These are phyloP conservation scores for Xiphias gladius DNA, from an alignment of 2,113 vertebrate species.

Conservation along the genomic window DNA sequence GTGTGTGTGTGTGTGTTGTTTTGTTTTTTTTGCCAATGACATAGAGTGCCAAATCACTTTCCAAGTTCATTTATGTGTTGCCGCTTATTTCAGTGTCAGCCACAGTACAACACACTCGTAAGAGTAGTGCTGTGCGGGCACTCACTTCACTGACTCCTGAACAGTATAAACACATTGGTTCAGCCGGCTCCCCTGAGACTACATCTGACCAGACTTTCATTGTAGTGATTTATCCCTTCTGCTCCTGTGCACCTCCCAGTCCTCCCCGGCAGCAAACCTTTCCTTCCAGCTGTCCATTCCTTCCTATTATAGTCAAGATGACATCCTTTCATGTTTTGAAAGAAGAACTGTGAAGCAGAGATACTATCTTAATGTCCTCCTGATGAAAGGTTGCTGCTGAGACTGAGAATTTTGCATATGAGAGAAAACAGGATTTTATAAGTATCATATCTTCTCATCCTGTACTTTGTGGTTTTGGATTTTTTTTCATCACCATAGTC, in stretches of 20 bases:
- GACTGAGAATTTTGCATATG: neutral
- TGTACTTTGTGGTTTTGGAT: too few species aligned
- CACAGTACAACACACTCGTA: slow-evolving; percentile 31
- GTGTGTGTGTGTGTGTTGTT: too few species aligned
- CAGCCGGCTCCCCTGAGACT: slow-evolving; percentile 44
- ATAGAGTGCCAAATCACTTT: slow-evolving; percentile 26
- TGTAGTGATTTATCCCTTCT: slow-evolving; percentile 47
- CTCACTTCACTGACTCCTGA: slow-evolving; percentile 52
- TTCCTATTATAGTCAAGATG: neutral
- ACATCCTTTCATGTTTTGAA: slow-evolving; percentile 26
- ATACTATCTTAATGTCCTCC: neutral
- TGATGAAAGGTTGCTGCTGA: neutral
- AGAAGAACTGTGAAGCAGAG: neutral
- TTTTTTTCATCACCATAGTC: neutral
- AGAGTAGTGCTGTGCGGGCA: slow-evolving; percentile 39
- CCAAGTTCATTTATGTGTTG: slow-evolving; percentile 63
- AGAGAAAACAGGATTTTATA: neutral
- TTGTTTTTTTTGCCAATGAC: slow-evolving; percentile 28
- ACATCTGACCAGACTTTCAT: slow-evolving; percentile 49
- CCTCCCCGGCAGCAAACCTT: slow-evolving; percentile 11
- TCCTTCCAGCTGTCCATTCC: slow-evolving; percentile 25
- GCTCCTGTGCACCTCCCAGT: slow-evolving; percentile 23
- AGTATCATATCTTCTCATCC: too few species aligned
- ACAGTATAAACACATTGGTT: slow-evolving; percentile 48
- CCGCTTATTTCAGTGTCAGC: slow-evolving; percentile 38